Evolutionary conservation across 2,113 vertebrate species (phyloP), one percentile per base, ranked within the genome.

Genomic region (Pedetes capensis): DNA sequence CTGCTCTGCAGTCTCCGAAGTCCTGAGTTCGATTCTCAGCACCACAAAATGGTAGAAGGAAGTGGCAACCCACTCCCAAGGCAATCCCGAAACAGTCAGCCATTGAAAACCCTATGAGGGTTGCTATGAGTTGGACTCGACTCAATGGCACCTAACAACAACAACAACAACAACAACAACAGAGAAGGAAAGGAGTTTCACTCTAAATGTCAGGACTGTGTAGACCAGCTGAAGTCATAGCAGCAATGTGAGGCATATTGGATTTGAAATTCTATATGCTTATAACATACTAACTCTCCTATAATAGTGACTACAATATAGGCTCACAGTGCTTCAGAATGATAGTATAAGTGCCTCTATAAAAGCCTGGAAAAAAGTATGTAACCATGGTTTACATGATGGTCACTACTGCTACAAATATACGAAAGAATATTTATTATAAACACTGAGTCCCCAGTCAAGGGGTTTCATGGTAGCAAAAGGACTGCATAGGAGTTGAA

Each of bases 291-390:
- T 37, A 78, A 72, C 55, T 81, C 17, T 93, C 55, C 32, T 91
- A 39, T 59, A 63, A 66, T 85, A 94, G 61, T 57, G n/a, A 75
- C 69, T 87, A 53, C 22, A 93, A 61, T 63, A 1, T 51, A 72
- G 16, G 42, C 34, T 95, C 55, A 74, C 9, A 57, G 49, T 47
- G 17, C 72, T 96, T 72, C 17, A 82, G 93, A 78, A 94, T 88
- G 53, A 42, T 61, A 74, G 5, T 79, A 57, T 87, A 80, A 57
- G 29, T 39, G 71, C 75, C 39, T 59, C 11, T 85, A 8, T 87
- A 85, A 84, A 92, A 85, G 17, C 42, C 37, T 91, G 39, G 23
- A 76, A 93, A 51, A 94, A 96, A 96, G 39, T 39, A 6, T 86
- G 25, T 64, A 81, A 94, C 47, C 53, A 83, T 68, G 5, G 25